Conservation (phyloP, 2,888 invertebrate species). For the Sarcophaga caerulescens region DNA sequence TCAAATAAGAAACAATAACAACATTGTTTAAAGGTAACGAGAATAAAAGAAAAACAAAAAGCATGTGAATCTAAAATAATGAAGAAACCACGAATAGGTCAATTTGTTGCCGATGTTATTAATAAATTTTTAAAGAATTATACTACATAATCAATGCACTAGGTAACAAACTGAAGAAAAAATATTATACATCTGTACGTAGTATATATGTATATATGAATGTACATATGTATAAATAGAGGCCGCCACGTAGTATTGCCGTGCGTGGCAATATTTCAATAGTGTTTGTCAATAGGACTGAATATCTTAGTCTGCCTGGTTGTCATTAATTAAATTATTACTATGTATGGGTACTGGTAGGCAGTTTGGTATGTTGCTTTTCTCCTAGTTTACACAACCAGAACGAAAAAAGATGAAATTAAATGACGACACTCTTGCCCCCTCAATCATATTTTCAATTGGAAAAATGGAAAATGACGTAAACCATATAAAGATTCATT, state of each 20-base stretch:
- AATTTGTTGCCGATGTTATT: constrained; percentile 30
- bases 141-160: constrained; percentile 32
- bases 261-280: constrained; percentile 57
- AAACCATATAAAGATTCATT: constrained; percentile 29
- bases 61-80: not conserved
- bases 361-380: not conserved
- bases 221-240: not conserved
- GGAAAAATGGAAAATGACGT: constrained; percentile 40
- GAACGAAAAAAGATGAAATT: not conserved
- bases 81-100: constrained; percentile 22
- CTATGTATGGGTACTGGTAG: not conserved
- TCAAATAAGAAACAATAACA: not conserved
- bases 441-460: not conserved
- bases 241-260: constrained; percentile 68
- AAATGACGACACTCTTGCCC: constrained; percentile 15
- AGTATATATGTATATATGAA: constrained; percentile 2
- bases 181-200: not conserved
- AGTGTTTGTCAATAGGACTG: constrained; percentile 6
- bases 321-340: constrained; percentile 1
- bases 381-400: constrained; percentile 20
- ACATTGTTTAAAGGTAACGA: not conserved
- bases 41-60: not conserved
- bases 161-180: not conserved
- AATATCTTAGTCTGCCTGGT: not conserved
- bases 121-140: not conserved